phyloP scores from a whole-genome alignment of 2,797 vertebrate genomes.

The Ctenopoma multispine region DNA sequence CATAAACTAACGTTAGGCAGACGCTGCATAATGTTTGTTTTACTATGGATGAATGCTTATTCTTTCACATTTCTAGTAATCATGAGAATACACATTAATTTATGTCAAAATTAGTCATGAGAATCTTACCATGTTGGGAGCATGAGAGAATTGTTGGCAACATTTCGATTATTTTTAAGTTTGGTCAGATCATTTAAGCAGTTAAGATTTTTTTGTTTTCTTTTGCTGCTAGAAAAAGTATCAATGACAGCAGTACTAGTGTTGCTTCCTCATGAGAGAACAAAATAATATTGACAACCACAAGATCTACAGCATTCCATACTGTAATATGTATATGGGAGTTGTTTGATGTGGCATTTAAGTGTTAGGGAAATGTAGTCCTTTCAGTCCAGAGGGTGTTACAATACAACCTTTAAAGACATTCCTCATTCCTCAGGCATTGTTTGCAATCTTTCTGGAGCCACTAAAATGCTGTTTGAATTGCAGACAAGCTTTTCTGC shows the following conservation, averaged over 20 bases:
- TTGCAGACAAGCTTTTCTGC: slow-evolving; percentile 51
- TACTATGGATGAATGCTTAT: slow-evolving; percentile 3
- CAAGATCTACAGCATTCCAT: slow-evolving; percentile 17
- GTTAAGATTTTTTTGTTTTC: slow-evolving; percentile 7
- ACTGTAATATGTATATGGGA: slow-evolving; percentile 6
- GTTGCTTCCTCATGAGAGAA: slow-evolving; percentile 1
- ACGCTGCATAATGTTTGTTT: not conserved
- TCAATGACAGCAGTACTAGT: slow-evolving; percentile 8
- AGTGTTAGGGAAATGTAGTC: slow-evolving; percentile 41
- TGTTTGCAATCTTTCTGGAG: slow-evolving; percentile 48
- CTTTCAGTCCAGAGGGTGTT: slow-evolving; percentile 23
- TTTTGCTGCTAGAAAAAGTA: slow-evolving; percentile 10
- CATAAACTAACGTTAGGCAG: not conserved
- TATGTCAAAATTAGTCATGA: not conserved
- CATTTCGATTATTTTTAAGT: not conserved
- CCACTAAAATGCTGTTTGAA: slow-evolving; percentile 49
- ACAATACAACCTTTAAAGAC: slow-evolving; percentile 37
- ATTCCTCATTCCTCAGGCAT: slow-evolving; percentile 59
- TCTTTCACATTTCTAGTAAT: slow-evolving; percentile 3
- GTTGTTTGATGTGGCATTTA: slow-evolving; percentile 26
- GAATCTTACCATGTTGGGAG: not conserved
- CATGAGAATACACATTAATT: slow-evolving; percentile 4
- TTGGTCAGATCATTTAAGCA: not conserved
- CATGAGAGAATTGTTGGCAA: slow-evolving; percentile 1
- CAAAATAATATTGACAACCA: not conserved